Conservation (phyloP, 2,113 vertebrate species). For the Phrynosoma platyrhinos region DNA sequence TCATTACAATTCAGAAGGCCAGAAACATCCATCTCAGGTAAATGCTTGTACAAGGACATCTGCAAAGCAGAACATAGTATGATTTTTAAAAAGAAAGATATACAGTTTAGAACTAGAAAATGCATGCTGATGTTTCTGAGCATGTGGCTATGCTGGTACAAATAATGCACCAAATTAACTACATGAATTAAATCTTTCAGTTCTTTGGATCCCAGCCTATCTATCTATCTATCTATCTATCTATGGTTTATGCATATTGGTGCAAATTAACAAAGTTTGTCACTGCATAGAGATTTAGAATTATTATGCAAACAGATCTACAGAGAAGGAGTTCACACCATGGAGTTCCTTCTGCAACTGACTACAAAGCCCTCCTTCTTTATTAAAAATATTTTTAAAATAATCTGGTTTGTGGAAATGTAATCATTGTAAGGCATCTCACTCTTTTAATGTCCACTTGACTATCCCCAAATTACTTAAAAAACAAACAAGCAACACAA, state of each 20-base stretch:
- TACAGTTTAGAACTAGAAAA: background rate
- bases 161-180: background rate
- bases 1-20: conserved; percentile 1
- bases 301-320: background rate
- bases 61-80: background rate
- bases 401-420: background rate
- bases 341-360: background rate
- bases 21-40: conserved; percentile 28
- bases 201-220: background rate
- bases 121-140: background rate
- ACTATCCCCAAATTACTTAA: background rate
- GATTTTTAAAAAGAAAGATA: background rate
- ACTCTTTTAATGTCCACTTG: background rate
- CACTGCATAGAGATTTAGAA: background rate
- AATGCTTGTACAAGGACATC: background rate
- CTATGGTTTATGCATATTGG: background rate
- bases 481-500: no score
- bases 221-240: background rate
- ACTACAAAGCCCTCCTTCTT: background rate
- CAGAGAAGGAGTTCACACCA: background rate
- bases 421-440: background rate
- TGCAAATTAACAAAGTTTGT: background rate
- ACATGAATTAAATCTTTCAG: background rate
- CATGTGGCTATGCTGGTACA: background rate
- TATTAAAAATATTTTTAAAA: background rate